Base-by-base conservation (phyloP, 2,797 vertebrate genomes). In the Poecile montanus region DNA sequence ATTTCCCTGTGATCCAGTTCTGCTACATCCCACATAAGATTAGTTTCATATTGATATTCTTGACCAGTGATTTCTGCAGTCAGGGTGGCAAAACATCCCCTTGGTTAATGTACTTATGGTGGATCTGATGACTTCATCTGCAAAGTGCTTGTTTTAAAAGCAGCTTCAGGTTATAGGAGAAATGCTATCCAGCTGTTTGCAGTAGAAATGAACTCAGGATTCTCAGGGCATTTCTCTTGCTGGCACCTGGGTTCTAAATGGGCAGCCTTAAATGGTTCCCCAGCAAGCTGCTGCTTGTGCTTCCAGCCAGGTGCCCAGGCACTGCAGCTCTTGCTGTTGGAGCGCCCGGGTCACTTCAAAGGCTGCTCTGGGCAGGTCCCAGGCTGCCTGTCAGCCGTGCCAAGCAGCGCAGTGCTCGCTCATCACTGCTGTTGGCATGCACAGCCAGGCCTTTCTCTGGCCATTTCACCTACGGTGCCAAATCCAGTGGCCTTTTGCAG, bases 391-490 rank as follows among this genome's bases (percentile, higher is more conserved):
- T 42, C 4, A 1, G 16, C 58, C 3, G 4, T 42, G 62, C 70
- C 1, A 0, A 34, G 76, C 66, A 9, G 58, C 1, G 1, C 1
- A 2, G n/a, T 0, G 0, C 61, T 48, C 0, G 0, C 71, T 54
- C 61, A 2, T 0, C 2, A 1, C 30, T 7, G 7, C 25, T 1
- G 0, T 32, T 1, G 2, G 45, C 29, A 40, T 44, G n/a, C 1
- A 2, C 0, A 1, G 50, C 58, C 45, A 32, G 40, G 51, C 7
- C 3, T 73, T 82, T 16, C 66, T 87, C 29, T 13, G 2, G 38
- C 0, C 0, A 25, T 40, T 34, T 30, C 3, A 3, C 27, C 34
- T 5, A 2, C 0, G 0, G 45, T 3, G 6, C 44, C 1, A 0
- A 58, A 30, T 40, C 40, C 61, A 16, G 25, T 48, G 71, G 51